Base-by-base conservation (phyloP, 2,113 vertebrate genomes). In the Callorhinus ursinus region DNA sequence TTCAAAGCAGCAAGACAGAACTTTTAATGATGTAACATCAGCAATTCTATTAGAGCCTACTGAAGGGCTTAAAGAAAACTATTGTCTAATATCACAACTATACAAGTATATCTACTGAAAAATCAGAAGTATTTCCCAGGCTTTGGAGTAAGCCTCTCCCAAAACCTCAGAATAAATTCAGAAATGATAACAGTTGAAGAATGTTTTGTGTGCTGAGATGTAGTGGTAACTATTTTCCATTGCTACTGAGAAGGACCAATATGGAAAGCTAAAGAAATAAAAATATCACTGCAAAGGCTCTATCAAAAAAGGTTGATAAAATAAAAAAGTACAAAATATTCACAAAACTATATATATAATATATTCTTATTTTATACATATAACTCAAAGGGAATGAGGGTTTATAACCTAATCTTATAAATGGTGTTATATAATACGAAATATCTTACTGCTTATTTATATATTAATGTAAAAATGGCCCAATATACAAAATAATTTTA, bases 81-180 rank as follows among this genome's bases (percentile, higher is more conserved):
- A 26, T 2, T 59, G n/a, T 87, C 69, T 93, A 81, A 39, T n/a
- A 39, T 49, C 33, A n/a, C 11, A 53, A 69, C n/a, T 49, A 77
- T 0, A 59, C 5, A 93, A 71, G 13, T 3, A 15, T 74, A 72
- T 92, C 79, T 83, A 67, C 33, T 90, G 7, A 57, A 86, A 79
- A 76, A 74, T 79, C 31, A n/a, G 3, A 87, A 87, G 15, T n/a
- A 26, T 6, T 83, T 95, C 39, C 24, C 51, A 95, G 22, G 24
- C 63, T 88, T 82, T 53, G 1, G n/a, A 88, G 7, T 65, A 12
- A 93, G 28, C 51, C 33, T 96, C 80, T 88, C 14, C 46, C 71
- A 91, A 97, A 88, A 86, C 49, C 90, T 92, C n/a, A 74, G n/a
- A 76, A 88, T 46, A 93, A 77, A 86, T 46, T 89, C 42, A 88